Evolutionary conservation across 2,797 vertebrate genomes (phyloP).

Genomic region (Allobates femoralis): DNA sequence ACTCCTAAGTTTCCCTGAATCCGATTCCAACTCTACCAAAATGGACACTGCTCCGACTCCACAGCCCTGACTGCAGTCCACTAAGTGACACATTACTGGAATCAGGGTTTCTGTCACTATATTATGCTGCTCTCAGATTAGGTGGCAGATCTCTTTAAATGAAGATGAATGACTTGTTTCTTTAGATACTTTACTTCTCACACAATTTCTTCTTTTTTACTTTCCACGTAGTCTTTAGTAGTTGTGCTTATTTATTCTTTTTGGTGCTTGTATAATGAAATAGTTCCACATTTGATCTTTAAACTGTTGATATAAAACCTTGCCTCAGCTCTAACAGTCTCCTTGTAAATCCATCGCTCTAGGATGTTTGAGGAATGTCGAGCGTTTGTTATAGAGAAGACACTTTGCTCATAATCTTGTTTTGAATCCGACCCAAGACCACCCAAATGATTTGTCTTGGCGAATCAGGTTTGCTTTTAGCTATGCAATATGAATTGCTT

Average conservation of each 20-base stretch:
- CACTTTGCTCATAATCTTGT: constrained; percentile 23
- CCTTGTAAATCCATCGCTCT: constrained; percentile 24
- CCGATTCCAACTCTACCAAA: no score
- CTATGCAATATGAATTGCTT: not conserved
- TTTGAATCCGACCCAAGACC: constrained; percentile 43
- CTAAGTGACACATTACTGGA: no score
- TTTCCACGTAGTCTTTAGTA: not conserved
- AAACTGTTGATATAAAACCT: constrained; percentile 55
- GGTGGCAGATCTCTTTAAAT: not conserved
- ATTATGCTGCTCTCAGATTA: no score
- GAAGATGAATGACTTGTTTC: not conserved
- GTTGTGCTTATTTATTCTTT: not conserved
- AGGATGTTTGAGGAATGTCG: constrained; percentile 35
- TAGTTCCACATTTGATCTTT: constrained; percentile 28
- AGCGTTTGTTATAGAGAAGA: constrained; percentile 34
- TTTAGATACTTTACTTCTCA: not conserved
- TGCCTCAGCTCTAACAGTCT: constrained; percentile 2
- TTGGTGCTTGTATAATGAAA: not conserved
- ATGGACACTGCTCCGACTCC: no score
- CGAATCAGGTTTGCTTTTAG: constrained; percentile 34
- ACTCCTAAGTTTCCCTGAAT: no score
- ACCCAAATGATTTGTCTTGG: constrained; percentile 50
- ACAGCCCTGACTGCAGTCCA: no score
- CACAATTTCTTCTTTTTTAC: not conserved
- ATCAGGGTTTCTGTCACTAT: no score